A percentile compares a stretch with the other conserved stretches of the same genome.
These are phyloP conservation scores for Mobula birostris DNA, from an alignment of 2,113 vertebrate species.

Conservation along the genomic window DNA sequence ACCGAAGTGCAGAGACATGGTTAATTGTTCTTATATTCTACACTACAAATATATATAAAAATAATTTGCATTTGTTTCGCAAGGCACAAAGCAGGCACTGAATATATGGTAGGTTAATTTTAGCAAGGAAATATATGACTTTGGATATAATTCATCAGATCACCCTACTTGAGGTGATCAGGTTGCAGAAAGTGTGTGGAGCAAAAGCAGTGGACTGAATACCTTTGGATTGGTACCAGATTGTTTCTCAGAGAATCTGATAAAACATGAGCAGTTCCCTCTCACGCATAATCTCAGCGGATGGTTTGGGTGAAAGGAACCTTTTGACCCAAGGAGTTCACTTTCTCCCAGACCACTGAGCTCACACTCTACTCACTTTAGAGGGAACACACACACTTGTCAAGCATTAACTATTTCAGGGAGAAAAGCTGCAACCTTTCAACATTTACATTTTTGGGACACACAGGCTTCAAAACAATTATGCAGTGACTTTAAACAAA, in stretches of 20 bases:
- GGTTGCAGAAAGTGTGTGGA: background rate
- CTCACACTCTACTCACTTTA: too few species aligned
- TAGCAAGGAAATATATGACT: background rate
- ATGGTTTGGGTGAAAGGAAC: background rate
- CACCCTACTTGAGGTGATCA: background rate
- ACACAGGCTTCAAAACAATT: background rate
- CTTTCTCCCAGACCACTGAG: background rate
- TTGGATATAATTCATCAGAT: background rate
- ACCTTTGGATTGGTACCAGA: background rate
- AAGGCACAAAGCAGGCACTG: conserved; percentile 1
- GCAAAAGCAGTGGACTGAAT: background rate
- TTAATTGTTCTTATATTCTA: background rate
- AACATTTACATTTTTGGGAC: too few species aligned
- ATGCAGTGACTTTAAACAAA: background rate
- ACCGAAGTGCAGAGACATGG: background rate
- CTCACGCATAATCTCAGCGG: background rate
- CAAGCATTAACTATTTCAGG: background rate
- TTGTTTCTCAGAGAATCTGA: background rate
- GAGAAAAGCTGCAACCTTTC: background rate
- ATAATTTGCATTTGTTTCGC: background rate
- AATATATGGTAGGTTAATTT: background rate
- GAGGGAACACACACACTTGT: background rate
- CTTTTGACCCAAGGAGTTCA: background rate
- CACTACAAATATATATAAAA: background rate
- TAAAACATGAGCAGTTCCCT: background rate